Evolutionary conservation across 2,797 vertebrate species (phyloP), one percentile per base, ranked within the genome.

Genomic region (Notamacropus eugenii): DNA sequence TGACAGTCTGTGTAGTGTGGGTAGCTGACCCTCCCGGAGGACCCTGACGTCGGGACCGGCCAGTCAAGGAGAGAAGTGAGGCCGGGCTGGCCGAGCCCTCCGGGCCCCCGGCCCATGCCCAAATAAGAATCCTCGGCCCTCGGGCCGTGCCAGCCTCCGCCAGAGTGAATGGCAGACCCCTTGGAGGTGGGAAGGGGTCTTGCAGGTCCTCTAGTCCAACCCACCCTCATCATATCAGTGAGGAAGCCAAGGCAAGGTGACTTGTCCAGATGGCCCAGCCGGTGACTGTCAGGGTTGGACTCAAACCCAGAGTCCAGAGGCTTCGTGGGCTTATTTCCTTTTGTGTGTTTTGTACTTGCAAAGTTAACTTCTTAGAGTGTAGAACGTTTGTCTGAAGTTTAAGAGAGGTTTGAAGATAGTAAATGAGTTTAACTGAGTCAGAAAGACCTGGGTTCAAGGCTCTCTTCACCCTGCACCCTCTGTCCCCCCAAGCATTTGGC

Each of bases 331-430:
- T 82, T 40, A 10, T 82, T 46, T 40, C 67, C 24, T 82, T 24
- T 24, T 40, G 24, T 24, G 0, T 93, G 5, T 93, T 14, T 91
- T 94, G 28, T 74, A 40, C 34, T 0, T 55, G 34, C 59, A 91
- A 87, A 46, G 95, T 67, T 95, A 87, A 14, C 28, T 93, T 94
- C 92, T 82, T 94, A 52, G 92, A 96, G 40, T 92, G 55, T 94
- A 92, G 92, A 95, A 62, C n/a, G 0, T 90, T 91, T 56, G 55
- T 92, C 92, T 6, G 29, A 50, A 82, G 40, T 95, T 94, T 31
- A 90, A 67, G 54, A 97, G 67, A 95, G 91, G 55, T 54, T 13
- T 91, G 90, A 56, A 92, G 56, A 93, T 22, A 59, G 74, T 92
- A 92, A 74, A 54, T 90, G 59, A 95, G n/a, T 62, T 1, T 91